Percentiles rank a stretch among this genome's conserved stretches.
Conservation (phyloP, 1,140 invertebrate genomes). For the Drosophila carrolli region DNA sequence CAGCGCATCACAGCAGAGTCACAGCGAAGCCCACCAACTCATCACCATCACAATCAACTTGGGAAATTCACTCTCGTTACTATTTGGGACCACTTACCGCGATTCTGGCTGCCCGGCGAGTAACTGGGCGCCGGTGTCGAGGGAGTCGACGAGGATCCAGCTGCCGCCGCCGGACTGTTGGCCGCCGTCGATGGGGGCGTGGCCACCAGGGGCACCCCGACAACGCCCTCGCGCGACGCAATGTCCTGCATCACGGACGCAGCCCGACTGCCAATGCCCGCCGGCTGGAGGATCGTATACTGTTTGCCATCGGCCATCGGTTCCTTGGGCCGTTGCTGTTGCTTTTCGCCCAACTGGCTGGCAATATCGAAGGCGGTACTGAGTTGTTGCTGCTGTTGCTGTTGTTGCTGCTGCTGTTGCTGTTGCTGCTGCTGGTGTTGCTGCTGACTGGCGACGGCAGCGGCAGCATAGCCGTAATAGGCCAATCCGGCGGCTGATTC, state of each 20-base stretch:
- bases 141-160: slow-evolving; percentile 37
- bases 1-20: neutral
- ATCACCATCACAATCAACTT: slow-evolving; percentile 13
- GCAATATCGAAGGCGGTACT: slow-evolving; percentile 54
- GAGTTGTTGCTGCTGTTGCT: slow-evolving; percentile 10
- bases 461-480: slow-evolving; percentile 70
- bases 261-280: slow-evolving; percentile 90
- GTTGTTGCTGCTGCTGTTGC: slow-evolving; percentile 1
- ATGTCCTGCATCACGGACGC: slow-evolving; percentile 92
- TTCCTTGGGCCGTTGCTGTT: slow-evolving; percentile 6
- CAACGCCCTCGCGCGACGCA: slow-evolving; percentile 87
- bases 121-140: slow-evolving; percentile 85
- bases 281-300: slow-evolving; percentile 93
- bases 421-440: slow-evolving; percentile 41
- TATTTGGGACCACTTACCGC: slow-evolving; percentile 87
- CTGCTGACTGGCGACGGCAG: slow-evolving; percentile 59
- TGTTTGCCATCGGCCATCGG: slow-evolving; percentile 86
- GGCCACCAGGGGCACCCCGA: slow-evolving; percentile 88
- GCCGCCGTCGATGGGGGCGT: slow-evolving; percentile 66
- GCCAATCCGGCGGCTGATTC: slow-evolving; percentile 55
- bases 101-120: slow-evolving; percentile 90
- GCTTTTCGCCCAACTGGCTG: slow-evolving; percentile 50
- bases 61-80: slow-evolving; percentile 28
- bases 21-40: slow-evolving; percentile 4
- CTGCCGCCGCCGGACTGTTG: slow-evolving; percentile 29